Evolutionary conservation across 2,797 vertebrate genomes (phyloP), one percentile per base, ranked within the genome.

Genomic region (Rhinogobio ventralis): DNA sequence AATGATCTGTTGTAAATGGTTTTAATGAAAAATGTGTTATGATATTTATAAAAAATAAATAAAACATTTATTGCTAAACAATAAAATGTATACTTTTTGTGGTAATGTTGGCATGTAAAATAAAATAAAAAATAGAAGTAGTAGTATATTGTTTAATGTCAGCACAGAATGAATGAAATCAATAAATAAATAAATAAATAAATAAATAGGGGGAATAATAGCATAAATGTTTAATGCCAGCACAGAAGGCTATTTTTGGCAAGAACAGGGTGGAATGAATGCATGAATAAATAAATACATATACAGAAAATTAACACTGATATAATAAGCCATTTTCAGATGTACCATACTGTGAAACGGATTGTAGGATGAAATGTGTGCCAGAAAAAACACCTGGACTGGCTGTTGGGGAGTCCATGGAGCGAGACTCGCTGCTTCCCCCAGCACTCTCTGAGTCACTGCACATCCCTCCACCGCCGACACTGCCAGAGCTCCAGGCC

Each of bases 361-460:
- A 1, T 20, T 14, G 30, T 15, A 36, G 73, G 49, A 36, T 55
- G 30, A 8, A 62, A 3, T 62, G 39, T 64, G 39, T 28, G 55
- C 39, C 10, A 36, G 30, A 30, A 67, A 69, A 75, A 46, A 13
- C 96, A 99, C 98, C 98, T 96, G 98, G 98, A 90, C 98, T 99
- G 81, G 97, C 96, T 74, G 97, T 97, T 62, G 98, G 98, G 1
- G 98, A 99, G 93, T 99, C 98, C 95, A 99, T 95, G 83, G 98
- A 99, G 2, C 97, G 95, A 10, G 98, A 98, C 90, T 99, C 98
- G 0, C 98, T 99, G 95, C 98, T 99, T 77, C 98, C 98, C 79
- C 98, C 98, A 0, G 96, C 98, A 39, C 98, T 99, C 91, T 99
- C 98, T 0, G 98, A 99, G 90, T 99, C 98, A 74, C 98, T 99